A percentile compares a stretch with the other conserved stretches of the same genome.
These are phyloP conservation scores for Esox masquinongy DNA, from an alignment of 2,797 vertebrate genomes.

Conservation along the genomic window DNA sequence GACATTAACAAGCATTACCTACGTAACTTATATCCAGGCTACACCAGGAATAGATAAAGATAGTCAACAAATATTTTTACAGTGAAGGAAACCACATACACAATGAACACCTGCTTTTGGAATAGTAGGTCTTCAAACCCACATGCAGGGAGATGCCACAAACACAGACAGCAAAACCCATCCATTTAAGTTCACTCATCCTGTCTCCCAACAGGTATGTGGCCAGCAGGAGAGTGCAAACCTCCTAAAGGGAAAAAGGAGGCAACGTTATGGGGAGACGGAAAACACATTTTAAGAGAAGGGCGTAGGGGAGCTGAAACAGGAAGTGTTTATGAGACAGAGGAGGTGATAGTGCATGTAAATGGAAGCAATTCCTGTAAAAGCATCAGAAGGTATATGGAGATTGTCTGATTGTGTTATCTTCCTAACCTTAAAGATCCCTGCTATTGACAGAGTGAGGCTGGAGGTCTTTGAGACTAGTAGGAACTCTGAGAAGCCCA, in stretches of 20 bases:
- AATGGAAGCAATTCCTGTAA: background rate
- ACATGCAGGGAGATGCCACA: slow-evolving; percentile 90
- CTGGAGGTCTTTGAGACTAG: slow-evolving; percentile 93
- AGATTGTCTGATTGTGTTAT: background rate
- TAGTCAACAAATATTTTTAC: background rate
- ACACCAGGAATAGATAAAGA: background rate
- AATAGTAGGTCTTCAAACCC: slow-evolving; percentile 80
- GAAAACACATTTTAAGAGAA: background rate
- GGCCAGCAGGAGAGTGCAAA: slow-evolving; percentile 87
- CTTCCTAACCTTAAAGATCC: slow-evolving; percentile 90
- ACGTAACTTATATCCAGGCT: background rate
- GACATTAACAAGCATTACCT: background rate
- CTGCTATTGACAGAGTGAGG: slow-evolving; percentile 92
- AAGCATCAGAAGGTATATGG: background rate
- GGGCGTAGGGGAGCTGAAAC: background rate
- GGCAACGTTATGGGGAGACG: background rate
- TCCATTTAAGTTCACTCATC: slow-evolving; percentile 86
- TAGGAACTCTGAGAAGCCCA: slow-evolving; percentile 96
- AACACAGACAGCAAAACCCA: slow-evolving; percentile 90
- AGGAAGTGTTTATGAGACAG: no score
- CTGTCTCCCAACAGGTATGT: slow-evolving; percentile 83
- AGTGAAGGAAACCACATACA: background rate
- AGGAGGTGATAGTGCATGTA: background rate
- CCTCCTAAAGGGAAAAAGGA: background rate
- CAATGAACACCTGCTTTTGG: slow-evolving; percentile 78